Conservation (phyloP, 2,888 invertebrate species). For the Aphidius colemani region DNA sequence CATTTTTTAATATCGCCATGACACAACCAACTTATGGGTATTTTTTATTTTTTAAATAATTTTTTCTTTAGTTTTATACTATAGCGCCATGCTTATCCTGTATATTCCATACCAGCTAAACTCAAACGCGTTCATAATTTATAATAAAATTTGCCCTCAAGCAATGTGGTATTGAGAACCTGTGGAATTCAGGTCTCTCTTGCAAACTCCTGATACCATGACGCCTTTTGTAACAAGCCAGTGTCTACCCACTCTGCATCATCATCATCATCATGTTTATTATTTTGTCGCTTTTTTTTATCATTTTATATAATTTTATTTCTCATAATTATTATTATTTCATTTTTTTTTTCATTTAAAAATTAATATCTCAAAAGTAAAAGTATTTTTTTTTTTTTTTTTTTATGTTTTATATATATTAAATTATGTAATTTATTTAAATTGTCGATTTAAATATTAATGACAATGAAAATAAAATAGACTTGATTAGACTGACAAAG, state of each 20-base stretch:
- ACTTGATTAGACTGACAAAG: too few species aligned
- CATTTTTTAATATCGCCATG: background rate
- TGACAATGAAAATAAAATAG: too few species aligned
- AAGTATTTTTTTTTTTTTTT: background rate
- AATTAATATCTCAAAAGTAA: background rate
- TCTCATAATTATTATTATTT: background rate
- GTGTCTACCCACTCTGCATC: slow-evolving; percentile 20
- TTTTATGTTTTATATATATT: too few species aligned
- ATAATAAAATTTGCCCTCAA: slow-evolving; percentile 8
- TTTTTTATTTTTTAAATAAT: too few species aligned
- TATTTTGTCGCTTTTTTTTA: slow-evolving; percentile 10
- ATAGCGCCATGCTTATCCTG: slow-evolving; percentile 9
- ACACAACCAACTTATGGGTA: too few species aligned
- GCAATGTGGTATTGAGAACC: background rate
- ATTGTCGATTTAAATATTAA: too few species aligned
- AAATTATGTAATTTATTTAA: background rate
- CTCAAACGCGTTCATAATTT: slow-evolving; percentile 15
- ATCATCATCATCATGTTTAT: slow-evolving; percentile 20
- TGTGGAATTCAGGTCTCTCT: slow-evolving; percentile 18
- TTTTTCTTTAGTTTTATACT: background rate
- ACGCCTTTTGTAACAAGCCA: slow-evolving; percentile 19
- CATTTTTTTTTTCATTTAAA: background rate
- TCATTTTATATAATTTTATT: background rate
- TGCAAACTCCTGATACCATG: slow-evolving; percentile 20
- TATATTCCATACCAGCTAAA: background rate